Evolutionary conservation across 1,140 invertebrate species (phyloP).

Genomic region (Drosophila elegans): DNA sequence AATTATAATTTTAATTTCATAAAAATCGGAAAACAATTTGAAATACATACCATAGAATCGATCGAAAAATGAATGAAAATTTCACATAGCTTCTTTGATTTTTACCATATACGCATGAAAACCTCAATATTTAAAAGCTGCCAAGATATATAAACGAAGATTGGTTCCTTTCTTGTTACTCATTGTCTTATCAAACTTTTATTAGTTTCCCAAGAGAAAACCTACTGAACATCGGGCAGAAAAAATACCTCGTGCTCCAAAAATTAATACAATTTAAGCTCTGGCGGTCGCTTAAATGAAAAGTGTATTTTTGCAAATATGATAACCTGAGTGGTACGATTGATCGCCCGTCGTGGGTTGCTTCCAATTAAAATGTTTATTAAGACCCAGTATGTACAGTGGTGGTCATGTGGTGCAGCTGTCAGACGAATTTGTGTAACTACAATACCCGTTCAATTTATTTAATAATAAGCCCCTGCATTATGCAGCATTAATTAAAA

Average conservation of each 20-base stretch:
- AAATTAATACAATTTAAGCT: conserved; percentile 38
- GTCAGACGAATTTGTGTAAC: conserved; percentile 36
- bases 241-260: not conserved
- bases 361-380: conserved; percentile 65
- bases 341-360: not conserved
- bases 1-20: no score
- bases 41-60: no score
- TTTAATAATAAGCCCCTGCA: conserved; percentile 71
- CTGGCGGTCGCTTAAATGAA: conserved; percentile 56
- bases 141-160: no score
- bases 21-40: no score
- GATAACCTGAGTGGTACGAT: conserved; percentile 43
- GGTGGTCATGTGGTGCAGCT: conserved; percentile 8
- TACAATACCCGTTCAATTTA: conserved; percentile 27
- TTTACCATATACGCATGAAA: no score
- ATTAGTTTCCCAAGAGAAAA: no score
- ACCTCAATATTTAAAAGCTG: no score
- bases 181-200: no score
- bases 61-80: no score
- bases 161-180: no score
- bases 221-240: not conserved
- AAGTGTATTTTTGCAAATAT: conserved; percentile 57
- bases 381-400: conserved; percentile 24
- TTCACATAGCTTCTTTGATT: no score
- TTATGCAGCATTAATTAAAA: conserved; percentile 61